Conservation (phyloP, 2,888 invertebrate species). For the Apotomis capreana region DNA sequence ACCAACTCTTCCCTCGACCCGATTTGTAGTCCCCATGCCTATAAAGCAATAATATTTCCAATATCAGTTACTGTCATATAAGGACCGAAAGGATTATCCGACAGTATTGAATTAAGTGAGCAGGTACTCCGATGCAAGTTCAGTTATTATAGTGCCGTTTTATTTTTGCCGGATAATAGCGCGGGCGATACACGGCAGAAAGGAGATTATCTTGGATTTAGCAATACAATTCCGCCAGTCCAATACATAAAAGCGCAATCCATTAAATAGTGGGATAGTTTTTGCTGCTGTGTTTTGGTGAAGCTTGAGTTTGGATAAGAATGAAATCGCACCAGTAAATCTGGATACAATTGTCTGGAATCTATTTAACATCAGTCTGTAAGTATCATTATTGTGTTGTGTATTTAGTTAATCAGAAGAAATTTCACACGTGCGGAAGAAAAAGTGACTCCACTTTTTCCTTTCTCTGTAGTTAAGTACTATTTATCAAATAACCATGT, state of each 20-base stretch:
- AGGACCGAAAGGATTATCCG: constrained; percentile 48
- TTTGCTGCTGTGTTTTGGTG: constrained; percentile 27
- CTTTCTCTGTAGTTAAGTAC: too few species aligned
- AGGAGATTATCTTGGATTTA: constrained; percentile 72
- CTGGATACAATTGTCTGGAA: background rate
- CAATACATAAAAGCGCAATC: constrained; percentile 68
- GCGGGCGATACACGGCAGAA: constrained; percentile 62
- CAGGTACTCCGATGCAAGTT: constrained; percentile 56
- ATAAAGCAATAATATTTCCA: constrained; percentile 19
- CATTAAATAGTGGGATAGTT: constrained; percentile 57
- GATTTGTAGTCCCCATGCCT: background rate
- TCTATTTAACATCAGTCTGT: too few species aligned
- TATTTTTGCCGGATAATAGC: constrained; percentile 72
- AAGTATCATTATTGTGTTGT: too few species aligned
- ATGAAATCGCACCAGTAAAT: constrained; percentile 8
- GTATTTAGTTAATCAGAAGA: too few species aligned
- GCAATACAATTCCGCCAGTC: constrained; percentile 61
- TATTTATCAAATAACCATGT: too few species aligned
- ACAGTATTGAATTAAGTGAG: constrained; percentile 50
- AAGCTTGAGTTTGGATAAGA: constrained; percentile 5
- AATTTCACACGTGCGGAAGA: too few species aligned
- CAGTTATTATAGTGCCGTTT: constrained; percentile 72
- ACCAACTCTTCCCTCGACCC: too few species aligned
- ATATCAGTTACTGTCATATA: constrained; percentile 27
- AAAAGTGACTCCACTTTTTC: too few species aligned